These are phyloP conservation scores for Parazoanthus swiftii DNA, from an alignment of 92 coral and sea anemone genomes.

Conservation along the genomic window DNA sequence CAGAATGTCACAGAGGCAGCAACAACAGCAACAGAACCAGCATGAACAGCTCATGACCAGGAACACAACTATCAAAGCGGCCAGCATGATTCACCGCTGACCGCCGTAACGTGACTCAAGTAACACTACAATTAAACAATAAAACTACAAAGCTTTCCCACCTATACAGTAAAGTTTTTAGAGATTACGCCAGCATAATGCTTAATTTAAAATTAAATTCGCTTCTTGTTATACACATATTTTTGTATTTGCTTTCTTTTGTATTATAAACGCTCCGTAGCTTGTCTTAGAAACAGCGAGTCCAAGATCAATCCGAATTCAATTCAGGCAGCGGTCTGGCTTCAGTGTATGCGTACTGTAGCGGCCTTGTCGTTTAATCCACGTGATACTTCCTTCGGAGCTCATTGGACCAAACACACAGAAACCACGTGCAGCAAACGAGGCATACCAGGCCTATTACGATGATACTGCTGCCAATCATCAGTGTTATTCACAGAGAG, in stretches of 20 bases:
- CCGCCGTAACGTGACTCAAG: not conserved
- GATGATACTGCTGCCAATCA: conserved; percentile 54
- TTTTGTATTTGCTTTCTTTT: not conserved
- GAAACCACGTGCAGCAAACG: conserved; percentile 73
- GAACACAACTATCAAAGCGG: not conserved
- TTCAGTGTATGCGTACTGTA: not conserved
- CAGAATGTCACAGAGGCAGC: conserved; percentile 18
- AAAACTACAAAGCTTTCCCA: not conserved
- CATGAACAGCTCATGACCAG: not conserved
- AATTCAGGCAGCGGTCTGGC: not conserved
- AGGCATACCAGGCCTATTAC: conserved; percentile 60
- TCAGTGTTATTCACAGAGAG: not conserved
- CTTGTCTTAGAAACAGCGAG: not conserved
- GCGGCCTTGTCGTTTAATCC: conserved; percentile 30
- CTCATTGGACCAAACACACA: conserved; percentile 72
- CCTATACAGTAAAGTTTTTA: not conserved
- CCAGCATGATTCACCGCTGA: not conserved
- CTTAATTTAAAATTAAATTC: not conserved
- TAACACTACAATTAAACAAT: not conserved
- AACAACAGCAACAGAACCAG: conserved; percentile 20
- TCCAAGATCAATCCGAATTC: not conserved
- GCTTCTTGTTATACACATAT: not conserved
- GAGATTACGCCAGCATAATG: not conserved
- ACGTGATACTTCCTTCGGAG: conserved; percentile 71
- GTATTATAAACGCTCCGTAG: too few relatives aligned